These are phyloP conservation scores for Xiphophorus hellerii DNA, from an alignment of 2,113 vertebrate genomes.

Conservation along the genomic window DNA sequence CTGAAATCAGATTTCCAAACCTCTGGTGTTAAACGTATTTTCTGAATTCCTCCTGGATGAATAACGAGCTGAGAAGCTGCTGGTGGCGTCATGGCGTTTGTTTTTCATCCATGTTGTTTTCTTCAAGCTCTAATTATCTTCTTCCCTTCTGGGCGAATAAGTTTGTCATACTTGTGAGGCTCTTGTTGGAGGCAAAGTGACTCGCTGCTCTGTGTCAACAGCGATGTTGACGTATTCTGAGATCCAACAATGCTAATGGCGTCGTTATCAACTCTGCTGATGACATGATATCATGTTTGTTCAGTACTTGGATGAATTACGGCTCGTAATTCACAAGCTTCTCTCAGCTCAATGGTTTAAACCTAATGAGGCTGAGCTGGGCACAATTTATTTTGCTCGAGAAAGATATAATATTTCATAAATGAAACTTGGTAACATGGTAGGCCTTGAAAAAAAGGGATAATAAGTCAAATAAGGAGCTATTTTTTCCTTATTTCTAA, in stretches of 20 bases:
- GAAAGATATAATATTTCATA: constrained; percentile 20
- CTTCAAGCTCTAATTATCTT: constrained; percentile 28
- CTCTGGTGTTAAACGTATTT: too few species aligned
- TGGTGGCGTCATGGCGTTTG: background rate
- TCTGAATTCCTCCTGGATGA: background rate
- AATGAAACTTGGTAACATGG: constrained; percentile 5
- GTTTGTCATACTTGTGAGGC: constrained; percentile 20
- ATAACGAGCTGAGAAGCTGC: background rate
- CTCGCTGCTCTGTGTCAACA: constrained; percentile 53
- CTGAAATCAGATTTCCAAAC: background rate
- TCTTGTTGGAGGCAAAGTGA: constrained; percentile 51
- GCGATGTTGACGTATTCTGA: constrained; percentile 31
- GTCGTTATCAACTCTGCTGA: constrained; percentile 49
- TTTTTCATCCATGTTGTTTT: constrained; percentile 3
- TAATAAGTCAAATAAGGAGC: too few species aligned
- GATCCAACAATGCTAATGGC: constrained; percentile 49
- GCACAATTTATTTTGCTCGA: constrained; percentile 21
- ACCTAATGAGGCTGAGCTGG: constrained; percentile 32
- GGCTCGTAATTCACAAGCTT: constrained; percentile 20
- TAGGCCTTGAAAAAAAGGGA: background rate
- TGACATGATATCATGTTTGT: constrained; percentile 42
- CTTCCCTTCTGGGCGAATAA: constrained; percentile 32
- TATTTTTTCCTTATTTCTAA: background rate
- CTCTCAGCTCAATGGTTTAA: constrained; percentile 29
- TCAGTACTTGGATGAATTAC: constrained; percentile 18